Evolutionary conservation across 1,140 invertebrate species (phyloP), one percentile per base, ranked within the genome.

Genomic region (Pteromalus puparum): DNA sequence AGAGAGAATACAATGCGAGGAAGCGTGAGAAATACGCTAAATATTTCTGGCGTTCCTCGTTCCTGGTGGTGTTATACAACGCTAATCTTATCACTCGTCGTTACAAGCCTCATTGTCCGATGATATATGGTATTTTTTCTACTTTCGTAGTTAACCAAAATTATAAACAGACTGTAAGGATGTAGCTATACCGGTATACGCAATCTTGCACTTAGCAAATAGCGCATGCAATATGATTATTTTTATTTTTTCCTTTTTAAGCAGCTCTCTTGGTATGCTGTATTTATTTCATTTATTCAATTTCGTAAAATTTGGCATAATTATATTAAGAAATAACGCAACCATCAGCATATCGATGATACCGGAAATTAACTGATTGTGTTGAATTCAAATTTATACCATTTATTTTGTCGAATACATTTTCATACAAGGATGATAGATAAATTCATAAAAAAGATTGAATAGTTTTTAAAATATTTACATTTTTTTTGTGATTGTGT

Each of bases 1-100:
- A 42, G 53, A 34, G 7, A 26, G 67, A 83, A 77, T 24, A 86
- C 88, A 84, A 87, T 83, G 82, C 76, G 67, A 88, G 30, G 82
- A 87, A 85, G 82, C 83, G 86, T 76, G 68, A 84, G 81, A 61
- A 84, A 85, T 53, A 76, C 86, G 84, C 88, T 89, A 88, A 82
- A 82, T 73, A 73, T 48, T 67, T 68, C 61, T 53, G 26, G 26
- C 3, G n/a, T n/a, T n/a, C 48, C 28, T 67, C 30, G 48, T 80
- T n/a, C n/a, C n/a, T n/a, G n/a, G 87, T n/a, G 4, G 21, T n/a
- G 53, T 21, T 61, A 21, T 61, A n/a, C 2, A 61, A 61, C 6
- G 21, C 53, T 61, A 61, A 61, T n/a, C 53, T 61, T 61, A n/a
- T 61, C 53, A 61, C 4, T n/a, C 18, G 53, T n/a, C 18, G 15